These are phyloP conservation scores for Xestia rhomboidea DNA, from an alignment of 2,888 invertebrate species.

Conservation along the genomic window DNA sequence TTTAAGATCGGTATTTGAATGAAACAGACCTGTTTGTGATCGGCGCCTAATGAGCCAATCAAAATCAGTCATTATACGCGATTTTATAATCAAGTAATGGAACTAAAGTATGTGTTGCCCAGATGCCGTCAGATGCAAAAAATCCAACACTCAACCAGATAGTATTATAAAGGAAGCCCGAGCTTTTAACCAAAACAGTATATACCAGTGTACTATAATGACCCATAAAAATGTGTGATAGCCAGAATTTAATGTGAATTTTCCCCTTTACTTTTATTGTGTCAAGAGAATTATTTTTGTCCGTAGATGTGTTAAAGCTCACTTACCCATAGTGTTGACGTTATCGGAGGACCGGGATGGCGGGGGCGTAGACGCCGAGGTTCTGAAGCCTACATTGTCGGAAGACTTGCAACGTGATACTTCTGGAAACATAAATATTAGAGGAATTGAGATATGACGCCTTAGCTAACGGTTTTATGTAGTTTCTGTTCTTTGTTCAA, in stretches of 20 bases:
- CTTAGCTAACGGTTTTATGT: neutral
- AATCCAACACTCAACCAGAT: constrained; percentile 9
- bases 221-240: constrained; percentile 24
- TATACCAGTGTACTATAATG: constrained; percentile 13
- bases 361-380: constrained; percentile 83
- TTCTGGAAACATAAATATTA: constrained; percentile 72
- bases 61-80: neutral
- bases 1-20: constrained; percentile 17
- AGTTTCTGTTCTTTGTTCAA: neutral
- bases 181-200: constrained; percentile 29
- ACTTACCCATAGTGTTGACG: constrained; percentile 87
- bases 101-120: neutral
- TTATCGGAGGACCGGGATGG: constrained; percentile 88
- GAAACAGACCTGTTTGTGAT: neutral
- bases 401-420: constrained; percentile 89
- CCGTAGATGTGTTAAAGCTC: neutral
- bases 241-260: neutral
- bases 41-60: neutral
- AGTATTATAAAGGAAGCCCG: constrained; percentile 45
- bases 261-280: constrained; percentile 4
- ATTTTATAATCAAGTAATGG: neutral
- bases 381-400: constrained; percentile 84
- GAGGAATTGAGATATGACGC: neutral
- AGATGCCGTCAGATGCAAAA: constrained; percentile 13
- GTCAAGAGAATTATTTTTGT: neutral